A percentile compares a stretch with the other conserved stretches of the same genome.
Conservation (phyloP, 2,888 invertebrate genomes). For the Eupsilia transversa region DNA sequence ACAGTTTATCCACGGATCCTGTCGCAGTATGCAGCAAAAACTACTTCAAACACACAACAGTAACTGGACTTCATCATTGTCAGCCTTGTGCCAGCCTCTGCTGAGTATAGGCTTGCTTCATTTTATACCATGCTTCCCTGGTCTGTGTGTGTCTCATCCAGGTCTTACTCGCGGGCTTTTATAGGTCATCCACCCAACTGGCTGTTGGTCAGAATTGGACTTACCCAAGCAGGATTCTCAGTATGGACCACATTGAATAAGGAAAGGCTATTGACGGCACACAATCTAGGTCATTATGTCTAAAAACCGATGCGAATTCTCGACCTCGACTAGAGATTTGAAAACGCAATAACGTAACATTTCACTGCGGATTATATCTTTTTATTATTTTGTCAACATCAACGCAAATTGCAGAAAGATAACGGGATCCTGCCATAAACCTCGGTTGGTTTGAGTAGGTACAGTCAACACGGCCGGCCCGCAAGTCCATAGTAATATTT, state of each 20-base stretch:
- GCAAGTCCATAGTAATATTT: not conserved
- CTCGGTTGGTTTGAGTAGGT: slow-evolving; percentile 2
- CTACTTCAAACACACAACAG: not conserved
- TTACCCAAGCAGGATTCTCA: not conserved
- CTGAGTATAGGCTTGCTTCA: not conserved
- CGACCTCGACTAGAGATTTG: slow-evolving; percentile 12
- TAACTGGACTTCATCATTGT: not conserved
- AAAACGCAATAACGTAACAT: slow-evolving; percentile 2
- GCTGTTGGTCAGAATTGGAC: not conserved
- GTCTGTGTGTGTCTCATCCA: not conserved
- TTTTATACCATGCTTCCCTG: not conserved
- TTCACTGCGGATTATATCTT: slow-evolving; percentile 24
- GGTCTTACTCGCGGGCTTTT: not conserved
- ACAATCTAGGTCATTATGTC: not conserved
- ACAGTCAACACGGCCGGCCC: not conserved
- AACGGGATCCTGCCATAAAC: slow-evolving; percentile 31
- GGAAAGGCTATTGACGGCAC: not conserved
- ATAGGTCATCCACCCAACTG: not conserved
- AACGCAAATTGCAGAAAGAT: slow-evolving; percentile 34
- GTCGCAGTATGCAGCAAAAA: not conserved
- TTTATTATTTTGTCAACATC: slow-evolving; percentile 35
- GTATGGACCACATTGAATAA: not conserved
- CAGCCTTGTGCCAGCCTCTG: not conserved
- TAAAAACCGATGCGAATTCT: not conserved
- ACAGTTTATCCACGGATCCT: not conserved